Base-by-base conservation (phyloP, 2,113 vertebrate genomes). In the Scopus umbretta region DNA sequence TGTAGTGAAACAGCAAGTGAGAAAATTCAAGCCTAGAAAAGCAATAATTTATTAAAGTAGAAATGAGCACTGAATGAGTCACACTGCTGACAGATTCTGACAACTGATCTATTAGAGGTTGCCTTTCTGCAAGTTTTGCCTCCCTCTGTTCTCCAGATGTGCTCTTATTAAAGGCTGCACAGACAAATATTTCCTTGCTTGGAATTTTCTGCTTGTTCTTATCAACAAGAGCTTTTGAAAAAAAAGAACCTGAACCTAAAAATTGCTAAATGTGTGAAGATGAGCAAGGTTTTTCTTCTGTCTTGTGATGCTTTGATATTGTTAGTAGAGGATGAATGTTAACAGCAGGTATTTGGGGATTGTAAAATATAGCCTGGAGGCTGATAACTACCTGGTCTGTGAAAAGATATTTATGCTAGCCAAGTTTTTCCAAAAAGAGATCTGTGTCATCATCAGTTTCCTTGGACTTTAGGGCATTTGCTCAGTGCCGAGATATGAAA, bases 11-110 rank as follows among this genome's bases (percentile, higher is more conserved):
- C 55, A 80, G 73, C 9, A 16, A 83, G 72, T 38, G 91, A 90
- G 91, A 92, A 92, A 91, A 96, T 93, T 87, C 66, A 82, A 80
- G 89, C 73, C 74, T 80, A 45, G 83, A 75, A 89, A 95, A 88
- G 59, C 63, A 97, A 2, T 94, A 66, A 91, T 92, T 90, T 72
- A 50, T 92, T 92, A 52, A 34, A 71, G 71, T 9, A 74, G 73
- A 85, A 94, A 82, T 7, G 16, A 92, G 74, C 9, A 1, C 62
- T 45, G 76, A 86, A 45, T 88, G 95, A 96, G 58, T 92, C 84
- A 91, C 52, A 4, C 45, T 76, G 76, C 79, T 88, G 53, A 36
- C 72, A 61, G 74, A 53, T 80, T 84, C 67, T 91, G 76, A 84
- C 40, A 72, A 73, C 73, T 13, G 2, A 55, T 93, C 70, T 92